Evolutionary conservation across 53 echinoderm and acorn worm species (phyloP).

Genomic region (Mesocentrotus franciscanus): DNA sequence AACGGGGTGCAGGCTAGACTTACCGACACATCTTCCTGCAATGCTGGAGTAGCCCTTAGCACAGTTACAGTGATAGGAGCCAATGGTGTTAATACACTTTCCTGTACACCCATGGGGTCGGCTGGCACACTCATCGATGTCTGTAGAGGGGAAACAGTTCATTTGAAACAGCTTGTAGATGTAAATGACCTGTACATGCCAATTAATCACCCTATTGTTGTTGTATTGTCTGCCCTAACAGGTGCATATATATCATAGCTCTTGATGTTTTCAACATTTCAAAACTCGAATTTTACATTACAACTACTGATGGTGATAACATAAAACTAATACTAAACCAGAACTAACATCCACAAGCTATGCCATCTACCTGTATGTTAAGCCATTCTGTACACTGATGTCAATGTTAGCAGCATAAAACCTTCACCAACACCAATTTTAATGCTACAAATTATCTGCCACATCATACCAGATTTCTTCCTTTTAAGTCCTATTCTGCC

Average conservation of each 20-base stretch:
- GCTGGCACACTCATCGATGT: conserved; percentile 80
- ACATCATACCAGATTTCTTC: neutral
- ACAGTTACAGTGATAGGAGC: conserved; percentile 76
- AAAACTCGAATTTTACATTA: no score
- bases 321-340: neutral
- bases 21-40: conserved; percentile 73
- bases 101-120: conserved; percentile 67
- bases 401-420: no score
- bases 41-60: conserved; percentile 69
- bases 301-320: no score
- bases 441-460: no score
- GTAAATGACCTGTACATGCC: neutral
- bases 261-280: neutral
- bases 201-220: neutral
- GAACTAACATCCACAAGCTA: conserved; percentile 65
- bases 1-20: neutral
- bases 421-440: no score
- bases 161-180: neutral
- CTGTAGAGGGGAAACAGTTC: conserved; percentile 39
- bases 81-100: conserved; percentile 80
- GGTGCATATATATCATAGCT: neutral
- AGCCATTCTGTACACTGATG: conserved; percentile 69
- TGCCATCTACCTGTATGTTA: conserved; percentile 70
- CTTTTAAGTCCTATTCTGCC: conserved; percentile 71
- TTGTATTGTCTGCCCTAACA: neutral